A percentile compares a stretch with the other conserved stretches of the same genome.
phyloP scores from a whole-genome alignment of 2,888 invertebrate genomes.

The Habroteleia sp. region DNA sequence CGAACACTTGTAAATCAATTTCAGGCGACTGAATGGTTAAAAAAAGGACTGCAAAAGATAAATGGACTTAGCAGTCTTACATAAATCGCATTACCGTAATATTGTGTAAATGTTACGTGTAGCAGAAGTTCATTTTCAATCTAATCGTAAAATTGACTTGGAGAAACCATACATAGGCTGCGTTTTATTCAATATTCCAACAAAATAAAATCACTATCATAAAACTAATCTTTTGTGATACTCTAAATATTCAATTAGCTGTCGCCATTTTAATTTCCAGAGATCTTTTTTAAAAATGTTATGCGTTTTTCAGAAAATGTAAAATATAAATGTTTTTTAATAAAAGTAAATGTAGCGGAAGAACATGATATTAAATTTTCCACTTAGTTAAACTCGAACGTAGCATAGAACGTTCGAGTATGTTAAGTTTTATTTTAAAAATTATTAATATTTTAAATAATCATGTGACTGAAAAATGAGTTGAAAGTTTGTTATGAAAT shows the following conservation, averaged over 20 bases:
- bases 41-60: slow-evolving; percentile 55
- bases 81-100: slow-evolving; percentile 73
- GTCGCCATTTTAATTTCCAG: neutral
- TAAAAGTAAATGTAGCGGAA: neutral
- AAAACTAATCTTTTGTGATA: slow-evolving; percentile 3
- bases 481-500: too few relatives aligned
- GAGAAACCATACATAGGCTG: slow-evolving; percentile 28
- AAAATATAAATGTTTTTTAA: neutral
- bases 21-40: too few relatives aligned
- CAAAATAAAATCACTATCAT: slow-evolving; percentile 18
- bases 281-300: neutral
- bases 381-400: neutral
- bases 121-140: slow-evolving; percentile 32
- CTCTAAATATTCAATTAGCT: slow-evolving; percentile 3
- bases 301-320: too few relatives aligned
- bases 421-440: too few relatives aligned
- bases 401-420: too few relatives aligned
- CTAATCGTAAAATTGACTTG: slow-evolving; percentile 21
- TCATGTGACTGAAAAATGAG: too few relatives aligned
- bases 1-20: too few relatives aligned
- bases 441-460: too few relatives aligned
- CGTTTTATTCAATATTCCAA: slow-evolving; percentile 17
- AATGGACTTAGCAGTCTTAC: slow-evolving; percentile 71
- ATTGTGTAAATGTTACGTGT: slow-evolving; percentile 68
- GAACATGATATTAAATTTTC: slow-evolving; percentile 9